phyloP scores from a whole-genome alignment of 2,888 invertebrate genomes.

The Nomada lathburiana region DNA sequence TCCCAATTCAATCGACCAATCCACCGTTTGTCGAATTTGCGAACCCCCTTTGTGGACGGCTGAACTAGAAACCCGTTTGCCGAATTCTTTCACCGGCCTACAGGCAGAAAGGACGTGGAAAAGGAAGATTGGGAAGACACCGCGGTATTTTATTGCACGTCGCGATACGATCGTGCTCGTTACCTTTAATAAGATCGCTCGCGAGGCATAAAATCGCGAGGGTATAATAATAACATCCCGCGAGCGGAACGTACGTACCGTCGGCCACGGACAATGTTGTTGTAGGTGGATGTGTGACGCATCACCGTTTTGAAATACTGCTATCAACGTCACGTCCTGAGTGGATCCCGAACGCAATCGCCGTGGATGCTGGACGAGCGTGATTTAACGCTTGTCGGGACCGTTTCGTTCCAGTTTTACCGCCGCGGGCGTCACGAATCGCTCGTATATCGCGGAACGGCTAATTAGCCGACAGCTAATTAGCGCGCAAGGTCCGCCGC shows the following conservation, averaged over 20 bases:
- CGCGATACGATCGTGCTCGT: slow-evolving; percentile 74
- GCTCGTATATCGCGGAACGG: slow-evolving; percentile 52
- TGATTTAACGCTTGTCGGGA: slow-evolving; percentile 64
- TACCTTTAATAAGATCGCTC: slow-evolving; percentile 79
- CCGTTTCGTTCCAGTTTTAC: slow-evolving; percentile 64
- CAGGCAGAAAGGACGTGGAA: slow-evolving; percentile 4
- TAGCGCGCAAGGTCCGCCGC: slow-evolving; percentile 26
- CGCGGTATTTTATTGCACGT: slow-evolving; percentile 73
- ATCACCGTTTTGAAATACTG: slow-evolving; percentile 70
- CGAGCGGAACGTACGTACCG: slow-evolving; percentile 28
- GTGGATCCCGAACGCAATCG: slow-evolving; percentile 14
- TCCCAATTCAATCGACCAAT: slow-evolving; percentile 33
- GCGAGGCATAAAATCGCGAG: slow-evolving; percentile 73
- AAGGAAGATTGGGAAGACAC: not conserved
- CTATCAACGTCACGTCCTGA: slow-evolving; percentile 57
- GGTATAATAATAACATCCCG: slow-evolving; percentile 69
- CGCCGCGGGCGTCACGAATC: slow-evolving; percentile 46
- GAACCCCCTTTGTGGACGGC: not conserved
- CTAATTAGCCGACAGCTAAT: slow-evolving; percentile 62
- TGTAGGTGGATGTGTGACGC: slow-evolving; percentile 77
- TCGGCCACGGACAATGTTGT: slow-evolving; percentile 64
- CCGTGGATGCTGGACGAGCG: slow-evolving; percentile 31
- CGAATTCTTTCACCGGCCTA: slow-evolving; percentile 12
- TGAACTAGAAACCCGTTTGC: slow-evolving; percentile 33
- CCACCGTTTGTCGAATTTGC: slow-evolving; percentile 1